Evolutionary conservation across 2,113 vertebrate species (phyloP).

Genomic region (Electrona antarctica): DNA sequence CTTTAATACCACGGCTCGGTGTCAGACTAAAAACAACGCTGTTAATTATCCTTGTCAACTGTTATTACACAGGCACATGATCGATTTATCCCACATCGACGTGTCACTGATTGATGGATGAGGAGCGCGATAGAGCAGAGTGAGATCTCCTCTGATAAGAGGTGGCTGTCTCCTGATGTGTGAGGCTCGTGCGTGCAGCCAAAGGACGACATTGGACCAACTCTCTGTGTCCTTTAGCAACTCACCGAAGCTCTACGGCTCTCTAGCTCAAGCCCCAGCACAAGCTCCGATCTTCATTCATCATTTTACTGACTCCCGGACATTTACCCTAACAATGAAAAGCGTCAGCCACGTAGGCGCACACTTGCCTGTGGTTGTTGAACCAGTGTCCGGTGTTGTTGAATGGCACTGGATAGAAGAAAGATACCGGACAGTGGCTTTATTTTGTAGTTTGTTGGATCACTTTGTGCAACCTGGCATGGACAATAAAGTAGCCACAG

Average conservation of each 20-base stretch:
- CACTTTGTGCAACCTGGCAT: slow-evolving; percentile 39
- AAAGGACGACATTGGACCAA: slow-evolving; percentile 32
- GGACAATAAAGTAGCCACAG: slow-evolving; percentile 75
- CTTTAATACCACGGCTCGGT: no score
- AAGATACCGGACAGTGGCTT: slow-evolving; percentile 46
- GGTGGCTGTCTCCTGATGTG: slow-evolving; percentile 2
- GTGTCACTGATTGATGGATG: slow-evolving; percentile 94
- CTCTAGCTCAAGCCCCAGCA: slow-evolving; percentile 5
- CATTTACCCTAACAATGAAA: slow-evolving; percentile 22
- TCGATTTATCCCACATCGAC: slow-evolving; percentile 98
- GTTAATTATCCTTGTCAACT: slow-evolving; percentile 14
- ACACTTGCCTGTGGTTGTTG: slow-evolving; percentile 34
- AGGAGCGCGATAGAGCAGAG: slow-evolving; percentile 57
- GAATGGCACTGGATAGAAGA: slow-evolving; percentile 34
- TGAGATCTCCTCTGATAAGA: slow-evolving; percentile 7
- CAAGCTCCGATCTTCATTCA: slow-evolving; percentile 25
- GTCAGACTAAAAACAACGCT: no score
- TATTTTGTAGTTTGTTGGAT: slow-evolving; percentile 36
- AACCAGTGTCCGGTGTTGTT: slow-evolving; percentile 30
- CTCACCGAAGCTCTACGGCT: slow-evolving; percentile 21
- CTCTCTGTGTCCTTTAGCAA: slow-evolving; percentile 43
- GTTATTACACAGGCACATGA: slow-evolving; percentile 90
- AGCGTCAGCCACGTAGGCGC: slow-evolving; percentile 17
- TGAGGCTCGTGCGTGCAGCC: slow-evolving; percentile 11
- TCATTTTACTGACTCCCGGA: slow-evolving; percentile 4